Conservation (phyloP, 2,113 vertebrate species). For the Podiceps cristatus region DNA sequence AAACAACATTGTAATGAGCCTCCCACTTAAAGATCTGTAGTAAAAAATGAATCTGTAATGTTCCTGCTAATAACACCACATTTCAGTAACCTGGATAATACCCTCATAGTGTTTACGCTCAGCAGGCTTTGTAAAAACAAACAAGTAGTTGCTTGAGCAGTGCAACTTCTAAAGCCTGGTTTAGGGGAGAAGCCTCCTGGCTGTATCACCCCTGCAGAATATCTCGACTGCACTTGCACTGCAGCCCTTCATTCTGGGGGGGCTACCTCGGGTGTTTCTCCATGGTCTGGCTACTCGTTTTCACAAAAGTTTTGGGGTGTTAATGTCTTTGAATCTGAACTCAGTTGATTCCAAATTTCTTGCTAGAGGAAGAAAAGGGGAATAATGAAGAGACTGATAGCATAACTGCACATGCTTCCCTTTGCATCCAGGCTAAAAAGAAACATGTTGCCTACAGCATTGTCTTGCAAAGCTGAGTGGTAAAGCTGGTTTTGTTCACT, state of each 20-base stretch:
- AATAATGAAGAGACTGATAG: neutral
- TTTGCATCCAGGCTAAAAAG: neutral
- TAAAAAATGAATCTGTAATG: neutral
- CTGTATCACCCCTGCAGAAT: neutral
- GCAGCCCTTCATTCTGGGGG: rapidly evolving
- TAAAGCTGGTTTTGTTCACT: neutral
- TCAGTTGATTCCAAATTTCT: neutral
- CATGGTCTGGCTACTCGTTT: neutral
- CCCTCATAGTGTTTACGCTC: neutral
- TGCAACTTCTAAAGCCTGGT: neutral
- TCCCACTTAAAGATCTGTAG: neutral
- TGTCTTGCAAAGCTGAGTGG: neutral
- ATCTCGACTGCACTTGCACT: neutral
- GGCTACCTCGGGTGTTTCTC: rapidly evolving
- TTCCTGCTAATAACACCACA: neutral
- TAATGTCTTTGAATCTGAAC: neutral
- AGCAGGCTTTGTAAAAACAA: neutral
- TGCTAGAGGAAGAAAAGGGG: neutral
- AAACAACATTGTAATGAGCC: neutral
- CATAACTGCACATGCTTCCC: neutral
- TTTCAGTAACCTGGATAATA: neutral
- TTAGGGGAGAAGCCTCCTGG: neutral
- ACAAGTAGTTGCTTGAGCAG: neutral
- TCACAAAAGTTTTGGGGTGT: neutral
- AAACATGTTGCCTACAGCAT: neutral